A percentile compares a stretch with the other conserved stretches of the same genome.
phyloP scores from a whole-genome alignment of 2,113 vertebrate species.

The Hemiscyllium ocellatum region DNA sequence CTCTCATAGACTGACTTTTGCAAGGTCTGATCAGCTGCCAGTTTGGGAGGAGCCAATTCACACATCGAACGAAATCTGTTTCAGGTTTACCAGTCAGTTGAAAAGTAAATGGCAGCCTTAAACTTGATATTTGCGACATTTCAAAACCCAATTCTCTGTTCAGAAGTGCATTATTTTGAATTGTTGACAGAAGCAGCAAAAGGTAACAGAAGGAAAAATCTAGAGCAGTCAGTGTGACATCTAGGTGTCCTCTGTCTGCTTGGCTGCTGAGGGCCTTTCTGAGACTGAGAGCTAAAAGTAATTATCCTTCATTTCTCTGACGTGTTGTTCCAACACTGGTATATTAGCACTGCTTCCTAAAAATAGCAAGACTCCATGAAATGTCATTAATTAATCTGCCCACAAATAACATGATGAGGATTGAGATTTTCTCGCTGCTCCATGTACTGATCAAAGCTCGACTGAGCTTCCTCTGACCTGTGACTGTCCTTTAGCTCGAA shows the following conservation, averaged over 20 bases:
- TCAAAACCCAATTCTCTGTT: neutral
- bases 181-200: neutral
- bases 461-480: neutral
- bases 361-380: neutral
- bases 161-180: neutral
- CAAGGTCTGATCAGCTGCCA: no score
- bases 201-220: neutral
- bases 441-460: neutral
- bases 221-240: neutral
- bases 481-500: neutral
- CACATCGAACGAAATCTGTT: neutral
- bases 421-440: neutral
- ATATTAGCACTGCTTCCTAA: neutral
- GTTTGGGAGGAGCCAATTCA: neutral
- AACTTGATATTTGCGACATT: neutral
- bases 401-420: neutral
- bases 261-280: neutral
- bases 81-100: neutral
- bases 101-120: neutral
- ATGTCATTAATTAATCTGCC: constrained; percentile 13
- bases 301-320: neutral
- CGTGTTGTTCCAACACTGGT: neutral
- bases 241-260: neutral
- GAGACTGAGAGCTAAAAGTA: neutral
- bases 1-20: neutral